These are phyloP conservation scores for Asteroscopus sphinx DNA, from an alignment of 2,888 invertebrate species.

Conservation along the genomic window DNA sequence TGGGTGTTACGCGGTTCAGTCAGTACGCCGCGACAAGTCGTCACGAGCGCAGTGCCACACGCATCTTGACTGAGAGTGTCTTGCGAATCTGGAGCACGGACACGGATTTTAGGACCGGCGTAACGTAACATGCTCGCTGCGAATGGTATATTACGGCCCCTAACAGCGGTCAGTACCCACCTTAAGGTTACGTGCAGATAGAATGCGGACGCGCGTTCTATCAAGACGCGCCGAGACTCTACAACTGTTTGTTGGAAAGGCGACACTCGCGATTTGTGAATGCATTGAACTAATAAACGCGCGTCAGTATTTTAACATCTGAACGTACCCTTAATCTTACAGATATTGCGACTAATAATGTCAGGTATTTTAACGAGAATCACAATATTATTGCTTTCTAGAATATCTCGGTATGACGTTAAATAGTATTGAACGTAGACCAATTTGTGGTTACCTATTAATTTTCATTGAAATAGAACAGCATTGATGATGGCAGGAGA, in stretches of 20 bases:
- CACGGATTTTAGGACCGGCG: too few relatives aligned
- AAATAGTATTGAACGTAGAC: constrained; percentile 7
- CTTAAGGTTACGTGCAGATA: too few relatives aligned
- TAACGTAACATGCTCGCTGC: too few relatives aligned
- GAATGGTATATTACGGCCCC: too few relatives aligned
- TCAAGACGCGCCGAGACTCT: constrained; percentile 4
- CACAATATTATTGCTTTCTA: constrained; percentile 9
- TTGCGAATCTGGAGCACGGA: too few relatives aligned
- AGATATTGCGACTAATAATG: constrained; percentile 24
- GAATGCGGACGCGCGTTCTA: constrained; percentile 6
- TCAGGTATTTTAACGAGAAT: constrained; percentile 18
- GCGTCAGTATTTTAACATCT: background rate
- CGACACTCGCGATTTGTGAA: background rate
- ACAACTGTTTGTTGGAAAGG: background rate
- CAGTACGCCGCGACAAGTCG: too few relatives aligned
- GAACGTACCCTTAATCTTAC: constrained; percentile 1
- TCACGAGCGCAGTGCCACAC: too few relatives aligned
- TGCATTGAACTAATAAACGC: background rate
- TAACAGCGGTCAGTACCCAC: too few relatives aligned
- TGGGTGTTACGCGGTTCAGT: too few relatives aligned
- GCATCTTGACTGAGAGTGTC: too few relatives aligned
- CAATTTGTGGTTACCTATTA: constrained; percentile 24
- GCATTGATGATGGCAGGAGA: constrained; percentile 14
- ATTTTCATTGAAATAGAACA: constrained; percentile 7
- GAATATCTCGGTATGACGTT: constrained; percentile 2